Conservation (phyloP, 2,113 vertebrate genomes). For the Chelonoidis abingdonii region DNA sequence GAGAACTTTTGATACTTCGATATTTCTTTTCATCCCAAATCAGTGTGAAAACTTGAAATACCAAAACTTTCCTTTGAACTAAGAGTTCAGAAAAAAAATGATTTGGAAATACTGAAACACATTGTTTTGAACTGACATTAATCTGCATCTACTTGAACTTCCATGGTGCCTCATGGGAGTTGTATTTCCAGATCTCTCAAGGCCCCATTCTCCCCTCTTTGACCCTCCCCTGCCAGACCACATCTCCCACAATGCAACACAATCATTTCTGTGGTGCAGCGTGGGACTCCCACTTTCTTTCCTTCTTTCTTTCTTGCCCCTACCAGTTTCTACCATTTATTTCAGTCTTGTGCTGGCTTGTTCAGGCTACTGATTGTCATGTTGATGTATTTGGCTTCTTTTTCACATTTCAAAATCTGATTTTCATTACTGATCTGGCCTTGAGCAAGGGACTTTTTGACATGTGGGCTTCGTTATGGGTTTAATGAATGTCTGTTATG, state of each 20-base stretch:
- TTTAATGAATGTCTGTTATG: background rate
- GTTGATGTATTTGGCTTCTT: background rate
- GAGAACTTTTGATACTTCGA: background rate
- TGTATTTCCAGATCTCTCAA: background rate
- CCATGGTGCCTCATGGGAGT: accelerated
- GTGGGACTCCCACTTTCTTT: background rate
- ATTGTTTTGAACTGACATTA: background rate
- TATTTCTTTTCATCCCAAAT: background rate
- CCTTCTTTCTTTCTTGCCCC: background rate
- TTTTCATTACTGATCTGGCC: background rate
- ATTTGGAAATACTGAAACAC: background rate
- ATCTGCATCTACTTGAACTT: background rate
- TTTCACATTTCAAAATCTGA: background rate
- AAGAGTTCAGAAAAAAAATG: background rate
- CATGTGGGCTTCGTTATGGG: background rate
- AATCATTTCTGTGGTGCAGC: background rate
- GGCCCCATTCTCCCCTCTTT: background rate
- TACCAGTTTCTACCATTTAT: background rate
- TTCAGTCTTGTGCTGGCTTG: background rate
- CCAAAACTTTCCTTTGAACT: background rate
- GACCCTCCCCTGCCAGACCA: background rate
- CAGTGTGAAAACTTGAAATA: background rate
- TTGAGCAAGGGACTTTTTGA: background rate
- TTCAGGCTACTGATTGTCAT: background rate
- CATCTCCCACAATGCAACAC: background rate